A percentile compares a stretch with the other conserved stretches of the same genome.
phyloP scores from a whole-genome alignment of 2,797 vertebrate species.

The Gymnoscopelus microlampas region DNA sequence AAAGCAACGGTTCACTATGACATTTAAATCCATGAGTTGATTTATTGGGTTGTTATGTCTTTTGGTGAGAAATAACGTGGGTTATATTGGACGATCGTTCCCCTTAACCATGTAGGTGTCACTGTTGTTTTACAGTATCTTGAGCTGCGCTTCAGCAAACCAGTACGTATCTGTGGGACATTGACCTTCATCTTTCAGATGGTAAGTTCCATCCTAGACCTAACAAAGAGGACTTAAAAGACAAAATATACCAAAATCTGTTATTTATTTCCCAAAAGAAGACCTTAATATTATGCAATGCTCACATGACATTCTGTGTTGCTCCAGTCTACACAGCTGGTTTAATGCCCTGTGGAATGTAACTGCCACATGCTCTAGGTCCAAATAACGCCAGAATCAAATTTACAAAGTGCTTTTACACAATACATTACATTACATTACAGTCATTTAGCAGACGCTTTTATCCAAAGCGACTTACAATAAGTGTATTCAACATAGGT shows the following conservation, averaged over 20 bases:
- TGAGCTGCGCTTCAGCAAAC: constrained; percentile 92
- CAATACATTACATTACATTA: no score
- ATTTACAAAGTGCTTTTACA: no score
- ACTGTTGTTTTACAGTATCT: constrained; percentile 84
- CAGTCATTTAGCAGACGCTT: no score
- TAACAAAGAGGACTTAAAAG: neutral
- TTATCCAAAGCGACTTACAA: no score
- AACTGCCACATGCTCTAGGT: no score
- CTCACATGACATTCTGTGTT: no score
- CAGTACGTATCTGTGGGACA: constrained; percentile 89
- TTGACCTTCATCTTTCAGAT: constrained; percentile 96
- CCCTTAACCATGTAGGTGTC: neutral
- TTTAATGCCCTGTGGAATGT: no score
- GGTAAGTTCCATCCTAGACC: constrained; percentile 74
- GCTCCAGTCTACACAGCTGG: no score
- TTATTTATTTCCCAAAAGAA: neutral
- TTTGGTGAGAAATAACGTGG: neutral
- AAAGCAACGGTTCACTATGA: no score
- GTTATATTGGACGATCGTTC: neutral
- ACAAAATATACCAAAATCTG: neutral
- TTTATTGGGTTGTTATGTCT: neutral
- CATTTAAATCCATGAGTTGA: no score
- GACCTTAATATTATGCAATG: no score
- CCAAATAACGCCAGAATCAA: neutral
- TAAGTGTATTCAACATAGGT: no score